These are phyloP conservation scores for Perccottus glenii DNA, from an alignment of 2,113 vertebrate species.

Conservation along the genomic window DNA sequence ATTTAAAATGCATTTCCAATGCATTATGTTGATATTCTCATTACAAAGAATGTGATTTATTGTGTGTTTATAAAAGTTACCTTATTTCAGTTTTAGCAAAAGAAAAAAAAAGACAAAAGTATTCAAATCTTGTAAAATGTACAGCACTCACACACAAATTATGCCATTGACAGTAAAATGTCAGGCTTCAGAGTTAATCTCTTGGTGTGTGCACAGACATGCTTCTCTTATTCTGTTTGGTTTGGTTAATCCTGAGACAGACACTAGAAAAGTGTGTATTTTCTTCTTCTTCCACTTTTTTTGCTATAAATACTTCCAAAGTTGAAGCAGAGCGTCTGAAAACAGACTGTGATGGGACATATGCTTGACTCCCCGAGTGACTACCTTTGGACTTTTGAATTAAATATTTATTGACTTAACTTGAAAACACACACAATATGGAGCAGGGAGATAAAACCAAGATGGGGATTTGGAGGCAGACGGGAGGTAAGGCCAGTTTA, in stretches of 20 bases:
- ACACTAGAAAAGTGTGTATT: not conserved
- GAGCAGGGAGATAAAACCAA: not conserved
- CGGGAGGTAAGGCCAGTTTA: not conserved
- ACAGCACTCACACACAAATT: no score
- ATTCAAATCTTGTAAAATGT: no score
- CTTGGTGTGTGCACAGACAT: not conserved
- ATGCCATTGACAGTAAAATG: not conserved
- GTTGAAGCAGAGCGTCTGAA: not conserved
- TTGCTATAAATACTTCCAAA: not conserved
- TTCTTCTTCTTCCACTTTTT: not conserved
- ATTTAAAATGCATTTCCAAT: no score
- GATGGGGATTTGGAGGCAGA: not conserved
- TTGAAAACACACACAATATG: not conserved
- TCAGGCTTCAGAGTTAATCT: not conserved
- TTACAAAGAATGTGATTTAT: no score
- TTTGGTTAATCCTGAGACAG: not conserved
- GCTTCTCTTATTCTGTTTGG: not conserved
- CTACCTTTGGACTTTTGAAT: constrained; percentile 4
- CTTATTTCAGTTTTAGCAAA: no score
- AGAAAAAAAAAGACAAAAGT: no score
- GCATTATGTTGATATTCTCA: no score
- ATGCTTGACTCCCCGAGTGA: not conserved
- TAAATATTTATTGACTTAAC: constrained; percentile 9
- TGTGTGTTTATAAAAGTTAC: no score
- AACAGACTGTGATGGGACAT: not conserved